phyloP scores from a whole-genome alignment of 2,888 invertebrate species.

The Metallyticus violacea region DNA sequence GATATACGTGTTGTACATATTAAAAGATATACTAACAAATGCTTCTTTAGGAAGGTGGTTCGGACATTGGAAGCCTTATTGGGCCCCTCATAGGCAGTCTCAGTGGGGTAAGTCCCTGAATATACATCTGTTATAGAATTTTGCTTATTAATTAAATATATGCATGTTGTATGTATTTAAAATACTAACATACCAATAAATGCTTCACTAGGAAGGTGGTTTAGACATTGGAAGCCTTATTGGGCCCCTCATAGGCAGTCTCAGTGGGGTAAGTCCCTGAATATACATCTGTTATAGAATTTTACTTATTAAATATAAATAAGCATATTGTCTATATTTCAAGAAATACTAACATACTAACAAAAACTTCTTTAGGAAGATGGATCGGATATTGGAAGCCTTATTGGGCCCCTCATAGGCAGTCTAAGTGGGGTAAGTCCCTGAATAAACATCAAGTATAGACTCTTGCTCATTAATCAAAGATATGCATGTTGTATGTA shows the following conservation, averaged over 20 bases:
- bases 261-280: slow-evolving; percentile 22
- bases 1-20: too few relatives aligned
- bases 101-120: slow-evolving; percentile 1
- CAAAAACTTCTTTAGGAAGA: background rate
- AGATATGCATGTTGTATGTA: background rate
- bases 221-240: slow-evolving; percentile 36
- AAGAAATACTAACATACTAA: background rate
- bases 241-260: slow-evolving; percentile 17
- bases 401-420: slow-evolving; percentile 13
- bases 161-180: background rate
- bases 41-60: background rate
- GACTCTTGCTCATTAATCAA: too few relatives aligned
- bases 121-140: background rate
- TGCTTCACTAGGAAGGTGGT: slow-evolving; percentile 37
- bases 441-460: background rate
- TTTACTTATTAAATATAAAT: too few relatives aligned
- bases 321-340: too few relatives aligned
- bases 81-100: background rate
- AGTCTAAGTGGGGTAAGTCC: slow-evolving; percentile 24
- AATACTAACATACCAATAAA: background rate
- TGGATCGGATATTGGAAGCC: slow-evolving; percentile 10
- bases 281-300: too few relatives aligned
- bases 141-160: background rate
- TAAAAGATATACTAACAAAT: background rate
- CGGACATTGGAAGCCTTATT: background rate